phyloP scores from a whole-genome alignment of 1,140 invertebrate species.

The Rhagoletis zephyria region DNA sequence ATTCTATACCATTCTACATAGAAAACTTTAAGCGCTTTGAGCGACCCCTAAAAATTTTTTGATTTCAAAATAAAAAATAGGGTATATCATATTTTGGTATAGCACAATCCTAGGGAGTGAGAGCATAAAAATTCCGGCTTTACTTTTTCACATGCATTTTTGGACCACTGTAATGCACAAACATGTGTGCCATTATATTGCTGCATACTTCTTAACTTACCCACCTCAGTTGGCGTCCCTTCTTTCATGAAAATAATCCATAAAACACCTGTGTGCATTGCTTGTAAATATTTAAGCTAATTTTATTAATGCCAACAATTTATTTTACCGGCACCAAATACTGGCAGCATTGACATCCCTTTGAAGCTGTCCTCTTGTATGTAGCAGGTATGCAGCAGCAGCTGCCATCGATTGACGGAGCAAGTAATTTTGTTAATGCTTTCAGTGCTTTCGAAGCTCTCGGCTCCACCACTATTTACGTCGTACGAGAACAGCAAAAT shows the following conservation, averaged over 20 bases:
- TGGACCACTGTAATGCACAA: too few relatives aligned
- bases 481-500: not conserved
- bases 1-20: too few relatives aligned
- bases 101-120: too few relatives aligned
- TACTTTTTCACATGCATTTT: too few relatives aligned
- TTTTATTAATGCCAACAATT: slow-evolving; percentile 47
- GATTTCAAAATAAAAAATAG: too few relatives aligned
- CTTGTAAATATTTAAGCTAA: slow-evolving; percentile 51
- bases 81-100: too few relatives aligned
- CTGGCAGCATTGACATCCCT: not conserved
- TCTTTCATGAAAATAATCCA: not conserved
- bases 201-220: too few relatives aligned
- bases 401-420: not conserved
- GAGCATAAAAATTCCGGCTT: too few relatives aligned
- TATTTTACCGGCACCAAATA: slow-evolving; percentile 14
- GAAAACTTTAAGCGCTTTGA: too few relatives aligned
- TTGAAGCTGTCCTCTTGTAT: not conserved
- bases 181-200: too few relatives aligned
- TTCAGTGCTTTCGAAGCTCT: not conserved
- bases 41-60: too few relatives aligned
- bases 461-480: not conserved
- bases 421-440: not conserved
- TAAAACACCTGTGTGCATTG: not conserved
- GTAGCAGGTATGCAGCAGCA: not conserved
- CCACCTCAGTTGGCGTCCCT: too few relatives aligned